Conservation (phyloP, 2,888 invertebrate genomes). For the Phengaris arion region DNA sequence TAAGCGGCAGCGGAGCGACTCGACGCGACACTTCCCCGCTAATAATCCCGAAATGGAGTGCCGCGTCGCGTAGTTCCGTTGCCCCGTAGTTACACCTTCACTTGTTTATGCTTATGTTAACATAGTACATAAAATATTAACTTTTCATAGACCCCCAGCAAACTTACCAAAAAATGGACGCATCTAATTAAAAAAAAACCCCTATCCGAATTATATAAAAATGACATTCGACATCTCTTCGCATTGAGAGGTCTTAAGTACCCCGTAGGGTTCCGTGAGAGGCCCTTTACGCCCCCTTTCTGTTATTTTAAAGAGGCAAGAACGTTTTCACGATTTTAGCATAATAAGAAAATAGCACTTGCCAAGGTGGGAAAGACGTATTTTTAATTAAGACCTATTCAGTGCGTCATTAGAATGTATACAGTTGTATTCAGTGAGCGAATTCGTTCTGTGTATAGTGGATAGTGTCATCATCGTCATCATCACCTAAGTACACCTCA, state of each 20-base stretch:
- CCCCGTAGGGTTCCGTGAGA: constrained; percentile 38
- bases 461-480: background rate
- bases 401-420: background rate
- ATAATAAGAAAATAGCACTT: constrained; percentile 33
- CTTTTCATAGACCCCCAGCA: no score
- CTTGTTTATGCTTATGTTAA: no score
- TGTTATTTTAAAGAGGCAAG: constrained; percentile 57
- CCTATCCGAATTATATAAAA: background rate
- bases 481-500: background rate
- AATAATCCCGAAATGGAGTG: no score
- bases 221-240: background rate
- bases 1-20: no score
- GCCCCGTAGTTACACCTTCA: no score
- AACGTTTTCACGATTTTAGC: constrained; percentile 37
- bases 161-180: background rate
- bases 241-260: background rate
- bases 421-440: background rate
- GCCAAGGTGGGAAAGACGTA: background rate
- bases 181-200: background rate
- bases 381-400: background rate
- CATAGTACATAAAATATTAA: no score
- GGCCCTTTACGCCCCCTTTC: constrained; percentile 49
- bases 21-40: no score
- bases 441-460: background rate
- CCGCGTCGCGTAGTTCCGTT: no score